Percentiles rank a stretch among this genome's conserved stretches.
Evolutionary conservation across 2,113 vertebrate species (phyloP).

Genomic region (Grus americana): DNA sequence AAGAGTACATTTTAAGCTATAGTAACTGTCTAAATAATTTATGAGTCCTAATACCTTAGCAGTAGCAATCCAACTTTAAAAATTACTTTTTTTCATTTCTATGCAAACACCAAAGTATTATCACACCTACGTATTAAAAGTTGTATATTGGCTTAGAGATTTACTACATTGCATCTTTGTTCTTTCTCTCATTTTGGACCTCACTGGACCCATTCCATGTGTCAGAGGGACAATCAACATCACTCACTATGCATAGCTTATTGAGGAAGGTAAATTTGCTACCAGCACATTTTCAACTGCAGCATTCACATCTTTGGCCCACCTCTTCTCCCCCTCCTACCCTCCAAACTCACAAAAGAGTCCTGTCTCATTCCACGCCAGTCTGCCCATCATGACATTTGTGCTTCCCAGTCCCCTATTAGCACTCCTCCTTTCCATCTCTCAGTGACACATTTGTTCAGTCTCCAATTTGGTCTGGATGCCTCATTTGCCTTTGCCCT

Average conservation of each 20-base stretch:
- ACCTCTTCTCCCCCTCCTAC: background rate
- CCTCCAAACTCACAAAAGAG: background rate
- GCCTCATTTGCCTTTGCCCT: background rate
- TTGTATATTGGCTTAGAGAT: background rate
- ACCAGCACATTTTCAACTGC: background rate
- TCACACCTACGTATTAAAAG: background rate
- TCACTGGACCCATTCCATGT: background rate
- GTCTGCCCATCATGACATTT: background rate
- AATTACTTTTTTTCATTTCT: background rate
- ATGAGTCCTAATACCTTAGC: background rate
- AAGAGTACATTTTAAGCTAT: background rate
- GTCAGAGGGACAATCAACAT: background rate
- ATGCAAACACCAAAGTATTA: background rate
- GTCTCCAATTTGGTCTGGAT: background rate
- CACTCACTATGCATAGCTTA: background rate
- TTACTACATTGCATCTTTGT: background rate
- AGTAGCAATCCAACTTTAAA: background rate
- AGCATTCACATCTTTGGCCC: background rate
- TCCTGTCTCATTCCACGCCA: background rate
- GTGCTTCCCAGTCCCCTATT: background rate
- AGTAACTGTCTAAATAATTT: background rate
- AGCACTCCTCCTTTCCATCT: background rate
- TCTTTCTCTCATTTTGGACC: background rate
- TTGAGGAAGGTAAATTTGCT: background rate
- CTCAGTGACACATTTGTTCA: background rate